Percentiles rank a stretch among this genome's conserved stretches.
Conservation (phyloP, 2,113 vertebrate species). For the Pteruthius melanotis region DNA sequence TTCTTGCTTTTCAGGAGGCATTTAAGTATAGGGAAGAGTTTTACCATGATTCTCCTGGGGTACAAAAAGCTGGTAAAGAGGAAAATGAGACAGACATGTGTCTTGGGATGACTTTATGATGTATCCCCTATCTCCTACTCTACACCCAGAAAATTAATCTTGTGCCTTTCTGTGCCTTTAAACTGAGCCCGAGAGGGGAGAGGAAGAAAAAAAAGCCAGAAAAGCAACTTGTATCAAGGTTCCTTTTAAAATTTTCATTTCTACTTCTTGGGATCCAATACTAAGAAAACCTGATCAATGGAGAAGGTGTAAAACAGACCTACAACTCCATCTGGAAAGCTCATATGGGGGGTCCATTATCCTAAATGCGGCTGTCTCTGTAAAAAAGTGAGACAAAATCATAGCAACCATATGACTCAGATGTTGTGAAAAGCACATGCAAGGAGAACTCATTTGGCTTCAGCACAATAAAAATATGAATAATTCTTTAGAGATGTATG, state of each 20-base stretch:
- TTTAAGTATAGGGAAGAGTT: neutral
- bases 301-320: neutral
- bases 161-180: too few species aligned
- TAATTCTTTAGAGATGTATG: neutral
- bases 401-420: neutral
- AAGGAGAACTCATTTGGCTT: slow-evolving; percentile 26
- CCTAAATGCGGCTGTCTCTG: neutral
- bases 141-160: too few species aligned
- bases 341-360: neutral
- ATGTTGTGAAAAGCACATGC: neutral
- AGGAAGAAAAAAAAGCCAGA: too few species aligned
- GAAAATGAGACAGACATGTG: neutral
- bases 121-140: too few species aligned
- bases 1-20: neutral
- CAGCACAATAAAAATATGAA: neutral
- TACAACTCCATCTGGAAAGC: neutral
- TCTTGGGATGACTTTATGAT: too few species aligned
- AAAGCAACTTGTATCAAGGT: neutral
- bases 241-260: neutral
- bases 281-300: neutral
- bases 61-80: neutral
- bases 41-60: neutral
- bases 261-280: neutral
- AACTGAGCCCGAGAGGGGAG: too few species aligned
- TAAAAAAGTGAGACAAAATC: neutral